phyloP scores from a whole-genome alignment of 2,113 vertebrate species.

The Syngnathus typhle region DNA sequence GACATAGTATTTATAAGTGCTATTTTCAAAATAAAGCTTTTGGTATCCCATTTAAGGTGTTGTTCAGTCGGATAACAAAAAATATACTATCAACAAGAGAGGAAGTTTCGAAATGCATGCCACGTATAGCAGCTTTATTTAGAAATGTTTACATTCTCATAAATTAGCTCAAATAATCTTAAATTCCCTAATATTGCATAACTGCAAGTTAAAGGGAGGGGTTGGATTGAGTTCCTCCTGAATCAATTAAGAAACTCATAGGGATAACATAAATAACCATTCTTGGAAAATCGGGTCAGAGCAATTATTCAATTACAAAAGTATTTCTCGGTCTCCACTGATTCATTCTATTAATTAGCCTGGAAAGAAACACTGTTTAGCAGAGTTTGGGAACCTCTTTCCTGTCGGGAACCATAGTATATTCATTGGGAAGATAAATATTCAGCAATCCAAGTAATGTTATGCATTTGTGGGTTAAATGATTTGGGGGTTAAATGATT shows the following conservation, averaged over 20 bases:
- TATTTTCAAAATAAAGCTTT: slow-evolving; percentile 70
- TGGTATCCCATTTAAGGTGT: slow-evolving; percentile 37
- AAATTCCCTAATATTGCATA: slow-evolving; percentile 60
- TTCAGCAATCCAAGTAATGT: background rate
- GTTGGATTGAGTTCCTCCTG: slow-evolving; percentile 21
- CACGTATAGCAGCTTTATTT: slow-evolving; percentile 73
- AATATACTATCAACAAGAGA: too few species aligned
- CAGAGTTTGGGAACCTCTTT: background rate
- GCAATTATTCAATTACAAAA: slow-evolving; percentile 1
- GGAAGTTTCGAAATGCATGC: too few species aligned
- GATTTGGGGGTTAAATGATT: background rate
- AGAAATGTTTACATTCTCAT: slow-evolving; percentile 74
- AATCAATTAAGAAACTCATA: slow-evolving; percentile 21
- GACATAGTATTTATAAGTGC: slow-evolving; percentile 63
- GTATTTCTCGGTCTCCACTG: too few species aligned
- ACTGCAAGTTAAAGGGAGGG: slow-evolving; percentile 50
- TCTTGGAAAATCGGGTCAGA: background rate
- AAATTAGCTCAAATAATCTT: slow-evolving; percentile 61
- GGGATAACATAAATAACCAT: slow-evolving; percentile 23
- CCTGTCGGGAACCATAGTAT: background rate
- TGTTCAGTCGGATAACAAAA: background rate
- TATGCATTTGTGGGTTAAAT: background rate
- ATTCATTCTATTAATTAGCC: background rate
- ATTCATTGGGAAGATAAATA: background rate
- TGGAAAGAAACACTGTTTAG: background rate